Base-by-base conservation (phyloP, 2,888 invertebrate species). In the Serrognathus titanus region DNA sequence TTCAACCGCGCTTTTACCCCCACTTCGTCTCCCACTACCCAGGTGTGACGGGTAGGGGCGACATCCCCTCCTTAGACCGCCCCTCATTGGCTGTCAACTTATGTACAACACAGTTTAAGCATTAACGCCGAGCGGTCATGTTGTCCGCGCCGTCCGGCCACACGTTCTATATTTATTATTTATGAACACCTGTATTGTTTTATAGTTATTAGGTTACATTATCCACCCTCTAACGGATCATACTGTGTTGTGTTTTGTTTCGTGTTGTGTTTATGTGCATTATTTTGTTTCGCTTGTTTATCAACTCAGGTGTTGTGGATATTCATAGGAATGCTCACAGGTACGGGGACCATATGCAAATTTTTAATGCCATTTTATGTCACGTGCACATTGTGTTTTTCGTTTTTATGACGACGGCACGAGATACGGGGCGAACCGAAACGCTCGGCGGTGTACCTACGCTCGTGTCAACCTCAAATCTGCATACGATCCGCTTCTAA, bases 51-150 rank as follows among this genome's bases (percentile, higher is more conserved):
- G 67, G 74, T 70, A 73, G 74, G 74, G 71, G 72, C 69, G 69
- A 66, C 68, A 74, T 74, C 77, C 78, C 77, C 76, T 69, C 76
- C 72, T 64, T 67, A 74, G 70, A 72, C 76, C 76, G 76, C 76
- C 77, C 75, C 76, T 75, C 75, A 75, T 75, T 76, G 76, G 75
- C 75, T 75, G 74, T 75, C 75, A 75, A 75, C 74, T 74, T 75
- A 76, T 72, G 75, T 74, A 75, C 73, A 74, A 75, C 75, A 75
- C 77, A 78, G 78, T 78, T 73, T 74, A 76, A 76, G 77, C 71
- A 71, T 72, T 71, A 74, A 75, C 73, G 69, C 71, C 75, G 75
- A 72, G 72, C 73, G 73, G 75, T 75, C 70, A 78, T 75, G 77
- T 76, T 76, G 77, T 74, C 73, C 73, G 73, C 72, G 73, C 70